Evolutionary conservation across 2,797 vertebrate species (phyloP).

Genomic region (Esox masquinongy): DNA sequence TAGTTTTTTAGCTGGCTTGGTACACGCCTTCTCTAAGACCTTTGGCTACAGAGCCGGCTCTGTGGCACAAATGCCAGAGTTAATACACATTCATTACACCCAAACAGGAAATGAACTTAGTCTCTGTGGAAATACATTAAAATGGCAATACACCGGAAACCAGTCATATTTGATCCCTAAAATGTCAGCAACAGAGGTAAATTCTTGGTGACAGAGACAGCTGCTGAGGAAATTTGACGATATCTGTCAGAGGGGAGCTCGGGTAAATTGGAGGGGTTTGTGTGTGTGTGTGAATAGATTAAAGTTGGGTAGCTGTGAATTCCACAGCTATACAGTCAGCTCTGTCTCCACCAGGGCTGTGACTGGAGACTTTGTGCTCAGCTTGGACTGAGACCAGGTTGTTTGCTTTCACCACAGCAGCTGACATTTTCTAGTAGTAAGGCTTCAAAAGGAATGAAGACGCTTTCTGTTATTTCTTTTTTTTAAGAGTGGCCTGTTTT

Average conservation of each 20-base stretch:
- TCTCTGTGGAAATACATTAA: background rate
- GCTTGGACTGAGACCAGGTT: background rate
- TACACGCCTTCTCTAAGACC: background rate
- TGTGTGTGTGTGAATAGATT: background rate
- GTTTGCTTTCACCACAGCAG: background rate
- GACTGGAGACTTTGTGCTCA: slow-evolving; percentile 8
- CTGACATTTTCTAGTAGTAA: background rate
- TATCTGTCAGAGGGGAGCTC: background rate
- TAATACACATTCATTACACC: background rate
- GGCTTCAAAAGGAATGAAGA: background rate
- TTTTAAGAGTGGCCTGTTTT: background rate
- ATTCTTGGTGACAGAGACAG: background rate
- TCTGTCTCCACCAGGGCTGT: background rate
- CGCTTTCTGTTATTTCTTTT: background rate
- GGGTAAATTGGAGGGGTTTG: background rate
- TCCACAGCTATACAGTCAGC: background rate
- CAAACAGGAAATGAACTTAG: background rate
- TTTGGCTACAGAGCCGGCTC: background rate
- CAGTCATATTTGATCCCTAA: background rate
- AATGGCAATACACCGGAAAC: background rate
- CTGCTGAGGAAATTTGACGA: background rate
- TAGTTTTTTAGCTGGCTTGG: background rate
- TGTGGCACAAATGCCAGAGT: too few species aligned
- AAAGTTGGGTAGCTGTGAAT: background rate
- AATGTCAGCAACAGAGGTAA: slow-evolving; percentile 8